These are phyloP conservation scores for Linepithema humile DNA, from an alignment of 1,140 invertebrate genomes.

Conservation along the genomic window DNA sequence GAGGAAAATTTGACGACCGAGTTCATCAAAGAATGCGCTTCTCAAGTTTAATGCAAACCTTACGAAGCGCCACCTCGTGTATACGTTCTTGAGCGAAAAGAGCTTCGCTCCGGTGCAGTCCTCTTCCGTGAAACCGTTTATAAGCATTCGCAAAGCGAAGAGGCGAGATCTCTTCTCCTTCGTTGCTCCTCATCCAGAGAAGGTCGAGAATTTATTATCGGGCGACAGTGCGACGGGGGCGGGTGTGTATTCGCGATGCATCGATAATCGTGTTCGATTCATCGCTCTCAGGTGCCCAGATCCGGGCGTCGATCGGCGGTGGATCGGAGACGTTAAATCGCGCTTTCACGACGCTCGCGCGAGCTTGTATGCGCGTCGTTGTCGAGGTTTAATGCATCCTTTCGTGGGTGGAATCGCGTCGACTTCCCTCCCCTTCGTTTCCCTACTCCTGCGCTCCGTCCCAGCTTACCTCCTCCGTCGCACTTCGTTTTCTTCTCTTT, in stretches of 20 bases:
- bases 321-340: conserved; percentile 53
- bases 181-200: not conserved
- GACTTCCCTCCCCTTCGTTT: not conserved
- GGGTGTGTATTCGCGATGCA: conserved; percentile 36
- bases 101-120: conserved; percentile 3
- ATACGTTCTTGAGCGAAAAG: conserved; percentile 42
- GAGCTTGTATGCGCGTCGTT: conserved; percentile 6
- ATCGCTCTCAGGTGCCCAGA: conserved; percentile 36
- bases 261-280: conserved; percentile 61
- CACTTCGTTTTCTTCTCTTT: conserved; percentile 1
- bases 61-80: conserved; percentile 14
- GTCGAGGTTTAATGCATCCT: conserved; percentile 75
- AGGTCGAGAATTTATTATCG: conserved; percentile 55
- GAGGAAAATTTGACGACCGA: not conserved
- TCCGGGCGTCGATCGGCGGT: conserved; percentile 19
- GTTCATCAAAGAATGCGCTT: conserved; percentile 48
- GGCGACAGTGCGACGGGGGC: conserved; percentile 6
- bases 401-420: conserved; percentile 74
- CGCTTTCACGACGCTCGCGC: conserved; percentile 26
- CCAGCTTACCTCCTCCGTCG: not conserved
- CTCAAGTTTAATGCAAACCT: conserved; percentile 53
- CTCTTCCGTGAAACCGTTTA: conserved; percentile 5
- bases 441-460: not conserved
- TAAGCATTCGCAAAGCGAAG: not conserved
- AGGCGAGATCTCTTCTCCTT: not conserved